Conservation (phyloP, 2,113 vertebrate species). For the Lethenteron camtschaticum region DNA sequence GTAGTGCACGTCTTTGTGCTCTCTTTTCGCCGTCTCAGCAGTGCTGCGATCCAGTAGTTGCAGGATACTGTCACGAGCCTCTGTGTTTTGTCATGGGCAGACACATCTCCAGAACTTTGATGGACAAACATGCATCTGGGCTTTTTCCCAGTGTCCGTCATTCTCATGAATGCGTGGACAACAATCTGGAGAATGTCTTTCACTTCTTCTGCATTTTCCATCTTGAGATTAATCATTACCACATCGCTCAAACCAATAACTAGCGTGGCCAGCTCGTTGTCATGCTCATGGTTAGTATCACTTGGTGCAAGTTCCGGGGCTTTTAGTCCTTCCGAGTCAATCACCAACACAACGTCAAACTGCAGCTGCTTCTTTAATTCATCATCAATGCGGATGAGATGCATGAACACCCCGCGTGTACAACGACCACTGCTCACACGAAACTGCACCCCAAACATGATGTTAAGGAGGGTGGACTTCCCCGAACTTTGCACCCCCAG, state of each 20-base stretch:
- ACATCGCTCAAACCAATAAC: slow-evolving; percentile 14
- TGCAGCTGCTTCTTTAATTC: neutral
- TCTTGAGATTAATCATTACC: slow-evolving; percentile 21
- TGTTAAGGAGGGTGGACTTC: slow-evolving; percentile 37
- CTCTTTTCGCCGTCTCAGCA: slow-evolving; percentile 16
- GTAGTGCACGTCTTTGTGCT: neutral
- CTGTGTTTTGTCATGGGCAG: slow-evolving; percentile 11
- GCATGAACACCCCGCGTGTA: slow-evolving; percentile 8
- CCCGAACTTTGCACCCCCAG: slow-evolving; percentile 41
- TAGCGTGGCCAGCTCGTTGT: slow-evolving; percentile 22
- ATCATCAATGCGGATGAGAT: neutral
- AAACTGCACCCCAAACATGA: slow-evolving; percentile 31
- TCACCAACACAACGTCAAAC: slow-evolving; percentile 15
- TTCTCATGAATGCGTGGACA: slow-evolving; percentile 31
- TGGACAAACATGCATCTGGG: slow-evolving; percentile 18
- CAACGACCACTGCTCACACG: slow-evolving; percentile 7
- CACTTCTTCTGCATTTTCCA: slow-evolving; percentile 16
- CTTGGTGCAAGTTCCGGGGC: slow-evolving; percentile 9
- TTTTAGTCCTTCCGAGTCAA: slow-evolving; percentile 7
- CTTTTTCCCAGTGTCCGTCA: slow-evolving; percentile 17
- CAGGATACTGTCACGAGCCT: slow-evolving; percentile 16
- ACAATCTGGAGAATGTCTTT: slow-evolving; percentile 25
- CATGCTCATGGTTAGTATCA: slow-evolving; percentile 10
- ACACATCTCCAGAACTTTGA: slow-evolving; percentile 14
- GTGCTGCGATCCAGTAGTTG: slow-evolving; percentile 18